Percentiles rank a stretch among this genome's conserved stretches.
Conservation (phyloP, 2,888 invertebrate genomes). For the Coelopa pilipes region DNA sequence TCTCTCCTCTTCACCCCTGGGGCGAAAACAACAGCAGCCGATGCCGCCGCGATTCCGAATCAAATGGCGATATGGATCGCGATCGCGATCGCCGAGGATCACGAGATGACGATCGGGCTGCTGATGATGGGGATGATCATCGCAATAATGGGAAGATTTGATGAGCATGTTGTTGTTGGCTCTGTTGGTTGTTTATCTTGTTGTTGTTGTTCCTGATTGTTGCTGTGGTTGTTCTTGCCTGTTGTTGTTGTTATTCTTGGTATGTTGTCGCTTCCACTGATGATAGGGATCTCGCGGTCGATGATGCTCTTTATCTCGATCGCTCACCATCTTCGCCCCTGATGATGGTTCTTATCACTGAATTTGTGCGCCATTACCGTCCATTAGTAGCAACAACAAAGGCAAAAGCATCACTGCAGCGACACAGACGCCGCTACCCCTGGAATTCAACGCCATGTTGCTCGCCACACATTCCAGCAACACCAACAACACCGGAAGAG, state of each 20-base stretch:
- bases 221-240: not conserved
- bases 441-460: too few relatives aligned
- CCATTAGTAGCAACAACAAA: conserved; percentile 35
- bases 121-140: not conserved
- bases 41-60: not conserved
- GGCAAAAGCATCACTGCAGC: not conserved
- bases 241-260: too few relatives aligned
- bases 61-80: not conserved
- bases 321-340: conserved; percentile 31
- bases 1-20: too few relatives aligned
- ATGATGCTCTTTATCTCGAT: not conserved
- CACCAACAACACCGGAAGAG: too few relatives aligned
- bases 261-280: too few relatives aligned
- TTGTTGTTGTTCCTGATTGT: not conserved
- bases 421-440: too few relatives aligned
- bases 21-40: not conserved
- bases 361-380: conserved; percentile 17
- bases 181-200: not conserved
- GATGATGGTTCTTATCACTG: conserved; percentile 19
- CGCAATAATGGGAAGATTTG: too few relatives aligned
- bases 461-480: too few relatives aligned
- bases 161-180: too few relatives aligned
- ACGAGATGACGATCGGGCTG: not conserved
- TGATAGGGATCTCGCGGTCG: too few relatives aligned
- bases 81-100: not conserved